phyloP scores from a whole-genome alignment of 1,140 invertebrate genomes.

The Trichoplusia ni region DNA sequence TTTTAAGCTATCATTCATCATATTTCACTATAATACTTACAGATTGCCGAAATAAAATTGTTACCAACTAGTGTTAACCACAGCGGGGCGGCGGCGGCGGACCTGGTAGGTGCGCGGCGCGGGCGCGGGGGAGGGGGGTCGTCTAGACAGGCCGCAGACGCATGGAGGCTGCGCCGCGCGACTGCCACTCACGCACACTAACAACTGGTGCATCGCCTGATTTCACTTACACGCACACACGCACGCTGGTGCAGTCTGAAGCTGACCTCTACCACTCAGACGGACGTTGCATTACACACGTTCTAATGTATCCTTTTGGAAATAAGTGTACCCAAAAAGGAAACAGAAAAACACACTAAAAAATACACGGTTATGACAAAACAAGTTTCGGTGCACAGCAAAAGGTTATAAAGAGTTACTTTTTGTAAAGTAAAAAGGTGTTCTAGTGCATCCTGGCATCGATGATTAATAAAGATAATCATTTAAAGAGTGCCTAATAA shows the following conservation, averaged over 20 bases:
- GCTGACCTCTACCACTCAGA: constrained; percentile 59
- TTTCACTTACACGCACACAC: constrained; percentile 53
- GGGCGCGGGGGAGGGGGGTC: constrained; percentile 47
- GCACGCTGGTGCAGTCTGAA: constrained; percentile 34
- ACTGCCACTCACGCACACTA: constrained; percentile 59
- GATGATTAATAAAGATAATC: no score
- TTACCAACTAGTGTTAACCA: constrained; percentile 24
- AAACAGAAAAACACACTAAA: no score
- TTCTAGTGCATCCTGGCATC: no score
- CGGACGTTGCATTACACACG: constrained; percentile 44
- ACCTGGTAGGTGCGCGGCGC: constrained; percentile 31
- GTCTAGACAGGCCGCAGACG: constrained; percentile 80
- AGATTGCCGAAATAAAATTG: constrained; percentile 29
- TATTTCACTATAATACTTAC: no score
- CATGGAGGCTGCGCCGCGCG: constrained; percentile 72
- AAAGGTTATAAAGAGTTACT: no score
- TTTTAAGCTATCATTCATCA: no score
- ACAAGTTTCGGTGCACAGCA: no score
- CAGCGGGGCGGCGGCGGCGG: constrained; percentile 16
- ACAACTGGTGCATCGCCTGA: constrained; percentile 54
- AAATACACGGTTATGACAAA: no score
- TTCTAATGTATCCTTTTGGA: constrained; percentile 23
- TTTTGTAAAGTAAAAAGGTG: no score
- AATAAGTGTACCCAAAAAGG: no score
- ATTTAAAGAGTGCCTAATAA: no score